phyloP scores from a whole-genome alignment of 2,113 vertebrate species.

The Actinemys pallida region DNA sequence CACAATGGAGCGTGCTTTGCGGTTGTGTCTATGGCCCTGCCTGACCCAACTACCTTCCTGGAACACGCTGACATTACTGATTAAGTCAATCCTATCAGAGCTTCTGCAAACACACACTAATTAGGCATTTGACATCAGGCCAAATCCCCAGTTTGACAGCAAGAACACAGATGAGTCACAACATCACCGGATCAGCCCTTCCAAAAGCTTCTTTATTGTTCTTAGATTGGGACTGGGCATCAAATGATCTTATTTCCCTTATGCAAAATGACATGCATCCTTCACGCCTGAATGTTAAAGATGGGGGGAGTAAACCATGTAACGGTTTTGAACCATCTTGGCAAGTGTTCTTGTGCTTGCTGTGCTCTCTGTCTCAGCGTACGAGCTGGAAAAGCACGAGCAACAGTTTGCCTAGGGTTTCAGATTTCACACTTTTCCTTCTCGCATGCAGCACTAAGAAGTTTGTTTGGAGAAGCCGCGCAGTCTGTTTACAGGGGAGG shows the following conservation, averaged over 20 bases:
- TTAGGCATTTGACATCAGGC: neutral
- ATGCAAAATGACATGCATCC: neutral
- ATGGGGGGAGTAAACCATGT: neutral
- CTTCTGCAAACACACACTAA: neutral
- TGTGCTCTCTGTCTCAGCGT: neutral
- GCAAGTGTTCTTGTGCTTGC: neutral
- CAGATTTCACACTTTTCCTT: neutral
- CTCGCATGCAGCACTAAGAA: neutral
- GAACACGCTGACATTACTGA: neutral
- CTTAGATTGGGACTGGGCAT: neutral
- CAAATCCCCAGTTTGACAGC: neutral
- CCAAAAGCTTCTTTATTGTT: neutral
- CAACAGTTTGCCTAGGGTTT: neutral
- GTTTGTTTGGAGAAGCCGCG: neutral
- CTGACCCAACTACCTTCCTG: neutral
- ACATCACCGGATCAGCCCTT: neutral
- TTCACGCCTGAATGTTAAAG: neutral
- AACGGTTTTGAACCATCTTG: neutral
- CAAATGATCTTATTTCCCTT: neutral
- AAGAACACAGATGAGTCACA: neutral
- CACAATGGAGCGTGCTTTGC: neutral
- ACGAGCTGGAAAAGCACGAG: neutral
- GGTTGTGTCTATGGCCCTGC: neutral
- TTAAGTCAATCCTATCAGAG: neutral
- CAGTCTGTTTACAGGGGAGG: neutral